phyloP scores from a whole-genome alignment of 2,797 vertebrate species.

The Danio kyathit region DNA sequence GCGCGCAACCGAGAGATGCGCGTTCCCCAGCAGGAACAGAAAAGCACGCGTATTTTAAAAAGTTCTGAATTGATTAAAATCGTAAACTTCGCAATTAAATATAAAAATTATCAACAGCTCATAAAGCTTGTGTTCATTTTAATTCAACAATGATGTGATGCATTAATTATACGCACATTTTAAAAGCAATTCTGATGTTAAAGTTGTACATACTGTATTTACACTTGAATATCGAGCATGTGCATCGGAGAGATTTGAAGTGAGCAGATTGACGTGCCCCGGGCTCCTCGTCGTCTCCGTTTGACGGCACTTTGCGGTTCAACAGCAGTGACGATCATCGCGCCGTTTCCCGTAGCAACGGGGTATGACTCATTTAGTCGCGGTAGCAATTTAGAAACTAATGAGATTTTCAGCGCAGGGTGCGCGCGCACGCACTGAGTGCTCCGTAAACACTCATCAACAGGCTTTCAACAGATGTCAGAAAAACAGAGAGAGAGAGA shows the following conservation, averaged over 20 bases:
- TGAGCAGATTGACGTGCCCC: conserved; percentile 1
- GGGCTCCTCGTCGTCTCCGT: not conserved
- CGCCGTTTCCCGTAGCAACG: conserved; percentile 78
- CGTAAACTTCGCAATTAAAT: too few species aligned
- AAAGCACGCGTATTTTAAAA: not conserved
- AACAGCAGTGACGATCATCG: conserved; percentile 31
- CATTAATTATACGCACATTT: not conserved
- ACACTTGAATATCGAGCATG: not conserved
- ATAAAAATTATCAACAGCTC: not conserved
- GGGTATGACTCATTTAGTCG: conserved; percentile 72
- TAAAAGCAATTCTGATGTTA: not conserved
- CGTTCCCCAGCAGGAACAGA: not conserved
- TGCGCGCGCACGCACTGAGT: conserved; percentile 59
- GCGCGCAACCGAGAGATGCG: not conserved
- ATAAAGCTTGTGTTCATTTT: not conserved
- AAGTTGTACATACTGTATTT: not conserved
- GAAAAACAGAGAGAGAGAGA: not conserved
- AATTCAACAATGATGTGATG: not conserved
- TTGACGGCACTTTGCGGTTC: conserved; percentile 27
- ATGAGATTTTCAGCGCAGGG: conserved; percentile 76
- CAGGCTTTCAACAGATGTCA: conserved; percentile 34
- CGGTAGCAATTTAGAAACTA: conserved; percentile 75
- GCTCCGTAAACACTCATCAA: conserved; percentile 62
- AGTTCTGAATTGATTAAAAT: not conserved
- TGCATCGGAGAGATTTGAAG: not conserved